Base-by-base conservation (phyloP, 2,888 invertebrate species). In the Blastobasis adustella region DNA sequence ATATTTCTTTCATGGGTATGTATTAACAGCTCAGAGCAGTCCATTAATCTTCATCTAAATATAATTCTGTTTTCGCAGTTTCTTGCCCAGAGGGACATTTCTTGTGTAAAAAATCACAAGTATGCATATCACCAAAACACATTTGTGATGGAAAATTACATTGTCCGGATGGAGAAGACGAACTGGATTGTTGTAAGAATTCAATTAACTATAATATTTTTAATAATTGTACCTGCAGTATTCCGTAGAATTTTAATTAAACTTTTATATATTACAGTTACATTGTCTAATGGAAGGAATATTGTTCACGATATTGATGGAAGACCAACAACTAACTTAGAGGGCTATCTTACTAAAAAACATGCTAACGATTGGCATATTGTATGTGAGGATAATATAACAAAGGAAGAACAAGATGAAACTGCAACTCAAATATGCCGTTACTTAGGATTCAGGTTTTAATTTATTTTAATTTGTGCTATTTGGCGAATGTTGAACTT, bases 121-220 rank as follows among this genome's bases (percentile, higher is more conserved):
- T 75, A 39, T 96, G 96, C 65, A 77, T 96, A 52, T 82, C 91
- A 1, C 65, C 76, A 7, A 69, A 80, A 44, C 85, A 90, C 57
- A 90, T 90, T 10, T 96, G 96, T 67, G 91, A 96, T 74, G 90
- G 89, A 38, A 74, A 69, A 46, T 62, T 79, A 1, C 92, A 96
- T 60, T 96, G 96, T 69, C 82, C 82, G 10, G 77, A 90, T 58
- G 90, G 90, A 37, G 95, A 95, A 80, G 96, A 96, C 69, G 96
- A 96, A 86, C 68, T 89, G 49, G 92, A 95, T 71, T 96, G 96
- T 71, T 91, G 95, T 95, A 79, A 91, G 93, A 79, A 54, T 49
- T 23, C 23, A 23, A 23, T 23, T 3, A 23, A 1, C 23, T 23
- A 23, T 23, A 23, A 23, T 3, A 23, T 23, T 23, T 2, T 2